A percentile compares a stretch with the other conserved stretches of the same genome.
These are phyloP conservation scores for Diacarnus erythraeanus DNA, from an alignment of 37 sponge, comb jelly and placozoan genomes.

Conservation along the genomic window DNA sequence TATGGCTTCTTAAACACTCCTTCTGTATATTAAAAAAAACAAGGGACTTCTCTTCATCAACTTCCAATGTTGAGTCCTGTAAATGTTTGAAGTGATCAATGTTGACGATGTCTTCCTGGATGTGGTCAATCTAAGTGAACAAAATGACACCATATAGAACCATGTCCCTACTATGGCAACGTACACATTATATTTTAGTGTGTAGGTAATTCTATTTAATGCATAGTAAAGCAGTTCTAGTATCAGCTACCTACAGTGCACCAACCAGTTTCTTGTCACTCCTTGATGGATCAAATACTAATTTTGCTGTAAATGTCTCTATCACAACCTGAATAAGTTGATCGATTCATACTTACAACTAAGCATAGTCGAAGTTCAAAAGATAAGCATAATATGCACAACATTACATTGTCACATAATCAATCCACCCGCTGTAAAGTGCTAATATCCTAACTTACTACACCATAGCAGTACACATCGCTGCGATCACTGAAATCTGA, in stretches of 20 bases:
- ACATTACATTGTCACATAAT: not conserved
- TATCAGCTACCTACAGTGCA: not conserved
- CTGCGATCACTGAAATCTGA: not conserved
- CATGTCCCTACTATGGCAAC: too few relatives aligned
- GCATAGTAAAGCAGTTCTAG: not conserved
- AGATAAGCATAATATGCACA: not conserved
- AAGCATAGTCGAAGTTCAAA: too few relatives aligned
- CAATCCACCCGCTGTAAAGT: not conserved
- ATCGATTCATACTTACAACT: too few relatives aligned
- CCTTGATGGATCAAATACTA: not conserved
- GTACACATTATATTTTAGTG: too few relatives aligned
- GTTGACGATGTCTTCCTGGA: not conserved
- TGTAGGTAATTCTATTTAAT: too few relatives aligned
- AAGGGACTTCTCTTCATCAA: not conserved
- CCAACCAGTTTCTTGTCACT: not conserved
- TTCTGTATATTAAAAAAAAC: not conserved
- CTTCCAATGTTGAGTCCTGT: not conserved
- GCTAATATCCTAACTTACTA: constrained; percentile 11
- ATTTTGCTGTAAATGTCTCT: not conserved
- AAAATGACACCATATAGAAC: too few relatives aligned
- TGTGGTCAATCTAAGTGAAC: not conserved
- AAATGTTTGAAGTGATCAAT: not conserved
- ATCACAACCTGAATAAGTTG: not conserved
- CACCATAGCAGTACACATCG: constrained; percentile 31
- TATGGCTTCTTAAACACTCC: not conserved